Conservation (phyloP, 2,797 vertebrate genomes). For the Kryptolebias ocellatus region DNA sequence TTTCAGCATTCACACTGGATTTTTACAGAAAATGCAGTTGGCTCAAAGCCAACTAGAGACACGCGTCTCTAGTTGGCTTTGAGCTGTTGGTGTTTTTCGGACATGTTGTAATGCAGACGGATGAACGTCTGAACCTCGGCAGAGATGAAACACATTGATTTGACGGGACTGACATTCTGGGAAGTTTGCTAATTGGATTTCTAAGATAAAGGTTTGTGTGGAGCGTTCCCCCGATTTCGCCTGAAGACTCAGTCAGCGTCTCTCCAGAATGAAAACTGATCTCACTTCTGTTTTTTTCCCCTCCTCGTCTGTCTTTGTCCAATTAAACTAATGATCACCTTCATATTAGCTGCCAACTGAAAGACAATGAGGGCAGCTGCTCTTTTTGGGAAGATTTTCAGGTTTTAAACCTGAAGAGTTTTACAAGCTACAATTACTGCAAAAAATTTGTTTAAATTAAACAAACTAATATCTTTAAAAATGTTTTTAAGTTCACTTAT, state of each 20-base stretch:
- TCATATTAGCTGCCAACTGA: no score
- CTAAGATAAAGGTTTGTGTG: conserved; percentile 27
- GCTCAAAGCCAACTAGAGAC: no score
- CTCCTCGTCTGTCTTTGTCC: neutral
- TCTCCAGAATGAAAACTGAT: conserved; percentile 1
- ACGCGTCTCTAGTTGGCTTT: neutral
- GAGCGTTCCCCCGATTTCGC: conserved; percentile 16
- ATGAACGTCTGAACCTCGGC: conserved; percentile 27
- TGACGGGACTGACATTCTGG: conserved; percentile 22
- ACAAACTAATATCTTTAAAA: no score
- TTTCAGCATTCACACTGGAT: no score
- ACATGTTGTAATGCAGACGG: conserved; percentile 6
- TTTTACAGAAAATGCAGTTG: no score
- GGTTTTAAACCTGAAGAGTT: no score
- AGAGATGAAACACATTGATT: conserved; percentile 39
- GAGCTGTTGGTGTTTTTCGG: conserved; percentile 8
- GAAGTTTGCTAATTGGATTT: conserved; percentile 50
- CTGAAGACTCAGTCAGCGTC: neutral
- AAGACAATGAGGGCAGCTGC: no score
- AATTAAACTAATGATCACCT: neutral
- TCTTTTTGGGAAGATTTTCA: no score
- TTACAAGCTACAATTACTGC: no score
- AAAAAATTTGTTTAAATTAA: no score
- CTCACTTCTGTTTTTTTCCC: neutral
- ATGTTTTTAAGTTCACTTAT: no score